Evolutionary conservation across 2,888 invertebrate species (phyloP), one percentile per base, ranked within the genome.

Genomic region (Neoascia interrupta): DNA sequence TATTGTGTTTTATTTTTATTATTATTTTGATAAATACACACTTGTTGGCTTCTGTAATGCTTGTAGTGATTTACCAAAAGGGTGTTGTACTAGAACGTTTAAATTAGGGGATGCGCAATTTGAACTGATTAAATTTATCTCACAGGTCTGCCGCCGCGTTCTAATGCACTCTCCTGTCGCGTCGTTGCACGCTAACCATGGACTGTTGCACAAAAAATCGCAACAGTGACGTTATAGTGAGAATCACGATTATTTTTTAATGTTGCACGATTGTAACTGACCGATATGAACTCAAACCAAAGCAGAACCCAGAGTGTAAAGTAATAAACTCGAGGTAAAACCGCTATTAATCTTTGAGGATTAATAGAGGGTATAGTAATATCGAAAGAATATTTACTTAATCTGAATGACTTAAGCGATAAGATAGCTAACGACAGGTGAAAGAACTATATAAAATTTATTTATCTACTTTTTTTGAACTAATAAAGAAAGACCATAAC

Each of bases 21-120:
- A 26, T 28, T 18, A 16, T 70, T 61, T 31, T 36, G 39, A 73
- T 66, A 60, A 45, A 26, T 19, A 16, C n/a, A 15, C 26, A 53
- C 64, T 53, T 43, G 64, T 64, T 64, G 64, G 43, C 36, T 8
- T 13, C 15, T 31, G 21, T 34, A 1, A n/a, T n/a, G n/a, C 23
- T 6, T 5, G 15, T 5, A 2, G 13, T 31, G 16, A 13, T 4
- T 13, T n/a, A 8, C 18, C 11, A 11, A 21, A 23, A 15, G 2
- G 37, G 16, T 36, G 10, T 21, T 45, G 15, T 11, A 23, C 21
- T 15, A 31, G 31, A 58, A 43, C 13, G 34, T 23, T 26, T 31
- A 15, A 5, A 16, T 31, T n/a, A 21, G 28, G 18, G 36, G 60
- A 49, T 28, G 37, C 31, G 21, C 28, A 41, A 39, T 31, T 31